Evolutionary conservation across 2,797 vertebrate species (phyloP), one percentile per base, ranked within the genome.

Genomic region (Xenops minutus): DNA sequence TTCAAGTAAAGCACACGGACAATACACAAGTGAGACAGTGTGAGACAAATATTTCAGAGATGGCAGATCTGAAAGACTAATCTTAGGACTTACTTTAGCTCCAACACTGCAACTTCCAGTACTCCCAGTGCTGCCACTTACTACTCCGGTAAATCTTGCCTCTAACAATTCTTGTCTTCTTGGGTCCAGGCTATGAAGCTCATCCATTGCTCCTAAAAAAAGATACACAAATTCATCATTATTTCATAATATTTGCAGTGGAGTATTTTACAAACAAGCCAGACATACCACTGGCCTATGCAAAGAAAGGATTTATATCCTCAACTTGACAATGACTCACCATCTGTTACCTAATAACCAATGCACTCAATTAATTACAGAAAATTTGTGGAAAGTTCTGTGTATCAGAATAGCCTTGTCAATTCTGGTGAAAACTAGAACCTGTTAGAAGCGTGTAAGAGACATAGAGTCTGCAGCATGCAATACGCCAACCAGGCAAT

Each of bases 131-230:
- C 99, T 99, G 89, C 99, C 99, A 93, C 99, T 99, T 91, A 99
- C 99, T 80, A 99, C 99, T 77, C 99, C 99, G 43, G 99, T 99
- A 97, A 99, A 99, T 95, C 99, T 98, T 92, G 99, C 99, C 98
- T 99, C 99, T 97, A 99, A 95, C 96, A 99, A 98, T 98, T 99
- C 99, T 97, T 99, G 99, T 95, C 99, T 98, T 98, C 99, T 98
- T 97, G 99, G 99, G 98, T 99, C 99, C 98, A 99, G 98, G 98
- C 99, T 99, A 97, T 99, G 99, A 98, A 99, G 99, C 96, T 99
- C 99, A 98, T 99, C 99, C 99, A 99, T 99, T 95, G 98, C 98
- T 98, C 98, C 98, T 99, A 97, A 69, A 83, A 83, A 89, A 75
- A 90, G 26, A 79, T 9, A 92, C 4, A 41, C 8, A 71, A 78